Evolutionary conservation across 1,140 invertebrate genomes (phyloP), one percentile per base, ranked within the genome.

Genomic region (Augochlora pura): DNA sequence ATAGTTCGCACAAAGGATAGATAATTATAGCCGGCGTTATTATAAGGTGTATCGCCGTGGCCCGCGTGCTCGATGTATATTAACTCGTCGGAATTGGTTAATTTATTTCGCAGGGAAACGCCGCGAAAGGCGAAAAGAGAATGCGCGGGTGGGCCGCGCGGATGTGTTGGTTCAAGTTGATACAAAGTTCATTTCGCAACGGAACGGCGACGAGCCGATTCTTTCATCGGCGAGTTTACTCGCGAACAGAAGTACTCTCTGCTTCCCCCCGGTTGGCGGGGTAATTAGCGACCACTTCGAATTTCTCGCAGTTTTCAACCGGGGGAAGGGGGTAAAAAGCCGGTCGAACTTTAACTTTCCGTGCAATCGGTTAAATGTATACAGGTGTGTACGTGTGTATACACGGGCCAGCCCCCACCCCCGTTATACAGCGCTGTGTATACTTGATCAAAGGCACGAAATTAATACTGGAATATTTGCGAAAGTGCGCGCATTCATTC

Each of bases 271-370:
- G n/a, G 21, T 38, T 4, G 46, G 23, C 14, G n/a, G 18, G 27
- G 23, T 75, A 67, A 67, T 75, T 75, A 75, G 52, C 64, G 52
- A 59, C 49, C 23, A 25, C 10, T 59, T 66, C n/a, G 38, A 63
- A 38, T 38, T 39, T 5, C 39, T 27, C 25, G 18, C 54, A 57
- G 67, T 25, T 38, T 62, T 52, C 21, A 14, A 6, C n/a, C 21
- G 39, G 14, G n/a, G n/a, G n/a, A n/a, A n/a, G n/a, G n/a, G n/a
- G n/a, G n/a, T n/a, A 21, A n/a, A 69, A 69, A 25, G 60, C 42
- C 5, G 3, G 16, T 18, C 21, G 18, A 77, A 68, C 66, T n/a
- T 69, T 49, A 49, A 21, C 60, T 57, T 52, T 9, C 66, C n/a
- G n/a, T 21, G 7, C 25, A 23, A 76, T 76, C 42, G 42, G 16